A percentile compares a stretch with the other conserved stretches of the same genome.
phyloP scores from a whole-genome alignment of 2,113 vertebrate species.

The Siniperca knerii region DNA sequence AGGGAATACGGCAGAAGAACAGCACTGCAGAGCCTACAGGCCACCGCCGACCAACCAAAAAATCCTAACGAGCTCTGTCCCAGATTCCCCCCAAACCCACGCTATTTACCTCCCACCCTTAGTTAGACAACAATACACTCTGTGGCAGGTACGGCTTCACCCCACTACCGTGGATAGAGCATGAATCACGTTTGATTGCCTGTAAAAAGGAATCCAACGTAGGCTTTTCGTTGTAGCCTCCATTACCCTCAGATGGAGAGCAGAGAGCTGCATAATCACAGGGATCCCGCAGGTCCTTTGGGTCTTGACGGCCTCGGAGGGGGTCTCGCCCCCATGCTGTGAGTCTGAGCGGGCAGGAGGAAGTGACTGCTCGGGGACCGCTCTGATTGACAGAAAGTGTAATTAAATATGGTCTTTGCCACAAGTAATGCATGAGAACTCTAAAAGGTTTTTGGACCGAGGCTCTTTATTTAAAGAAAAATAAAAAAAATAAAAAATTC shows the following conservation, averaged over 20 bases:
- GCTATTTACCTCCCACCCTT: not conserved
- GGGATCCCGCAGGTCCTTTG: slow-evolving; percentile 44
- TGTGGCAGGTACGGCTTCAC: slow-evolving; percentile 4
- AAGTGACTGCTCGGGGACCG: slow-evolving; percentile 7
- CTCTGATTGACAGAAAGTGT: slow-evolving; percentile 61
- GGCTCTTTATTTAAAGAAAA: not conserved
- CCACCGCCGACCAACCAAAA: not conserved
- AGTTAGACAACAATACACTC: not conserved
- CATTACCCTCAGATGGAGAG: slow-evolving; percentile 47
- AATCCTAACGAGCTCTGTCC: not conserved
- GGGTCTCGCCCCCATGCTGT: slow-evolving; percentile 19
- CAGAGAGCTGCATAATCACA: slow-evolving; percentile 43
- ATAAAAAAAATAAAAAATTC: not conserved
- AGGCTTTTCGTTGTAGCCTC: slow-evolving; percentile 45
- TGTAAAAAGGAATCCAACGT: slow-evolving; percentile 30
- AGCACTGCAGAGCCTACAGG: not conserved
- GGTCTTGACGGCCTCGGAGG: slow-evolving; percentile 35
- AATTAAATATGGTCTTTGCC: slow-evolving; percentile 68
- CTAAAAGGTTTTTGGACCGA: slow-evolving; percentile 20
- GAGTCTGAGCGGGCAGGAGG: slow-evolving; percentile 19
- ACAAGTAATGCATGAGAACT: slow-evolving; percentile 40
- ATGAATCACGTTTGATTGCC: slow-evolving; percentile 44
- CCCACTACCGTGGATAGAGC: not conserved
- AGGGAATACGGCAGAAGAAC: not conserved
- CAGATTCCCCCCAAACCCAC: not conserved